Conservation (phyloP, 2,888 invertebrate species). For the Luperina testacea region DNA sequence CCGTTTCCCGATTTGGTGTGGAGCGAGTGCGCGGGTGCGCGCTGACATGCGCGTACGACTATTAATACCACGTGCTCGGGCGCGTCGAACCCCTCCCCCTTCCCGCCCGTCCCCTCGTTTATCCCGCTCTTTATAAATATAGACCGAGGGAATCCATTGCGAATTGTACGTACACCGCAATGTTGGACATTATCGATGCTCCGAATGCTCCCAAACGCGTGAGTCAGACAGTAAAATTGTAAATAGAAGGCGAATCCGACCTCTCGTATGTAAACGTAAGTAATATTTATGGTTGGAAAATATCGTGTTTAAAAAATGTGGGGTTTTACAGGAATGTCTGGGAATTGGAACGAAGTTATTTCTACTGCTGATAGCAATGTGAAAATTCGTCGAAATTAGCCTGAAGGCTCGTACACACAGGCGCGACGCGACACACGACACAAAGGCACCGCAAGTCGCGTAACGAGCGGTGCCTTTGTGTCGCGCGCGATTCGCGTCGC, state of each 20-base stretch:
- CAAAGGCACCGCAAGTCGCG: too few relatives aligned
- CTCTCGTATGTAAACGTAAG: conserved; percentile 40
- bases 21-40: conserved; percentile 74
- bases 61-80: conserved; percentile 86
- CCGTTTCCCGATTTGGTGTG: conserved; percentile 87
- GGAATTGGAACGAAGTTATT: neutral
- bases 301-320: conserved; percentile 26
- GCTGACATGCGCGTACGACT: conserved; percentile 84
- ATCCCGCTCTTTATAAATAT: conserved; percentile 83
- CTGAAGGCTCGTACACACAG: too few relatives aligned
- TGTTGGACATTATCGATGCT: conserved; percentile 70
- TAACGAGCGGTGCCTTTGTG: too few relatives aligned
- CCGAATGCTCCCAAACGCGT: conserved; percentile 67
- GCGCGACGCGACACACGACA: too few relatives aligned
- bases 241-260: conserved; percentile 63
- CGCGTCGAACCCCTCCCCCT: conserved; percentile 51
- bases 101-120: conserved; percentile 68
- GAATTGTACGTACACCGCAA: conserved; percentile 72
- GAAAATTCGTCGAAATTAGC: conserved; percentile 6
- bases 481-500: too few relatives aligned
- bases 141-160: conserved; percentile 85
- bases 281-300: conserved; percentile 33
- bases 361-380: neutral
- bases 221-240: conserved; percentile 72
- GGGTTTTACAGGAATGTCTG: conserved; percentile 7